A percentile compares a stretch with the other conserved stretches of the same genome.
Evolutionary conservation across 2,113 vertebrate genomes (phyloP).

Genomic region (Tachycineta bicolor): DNA sequence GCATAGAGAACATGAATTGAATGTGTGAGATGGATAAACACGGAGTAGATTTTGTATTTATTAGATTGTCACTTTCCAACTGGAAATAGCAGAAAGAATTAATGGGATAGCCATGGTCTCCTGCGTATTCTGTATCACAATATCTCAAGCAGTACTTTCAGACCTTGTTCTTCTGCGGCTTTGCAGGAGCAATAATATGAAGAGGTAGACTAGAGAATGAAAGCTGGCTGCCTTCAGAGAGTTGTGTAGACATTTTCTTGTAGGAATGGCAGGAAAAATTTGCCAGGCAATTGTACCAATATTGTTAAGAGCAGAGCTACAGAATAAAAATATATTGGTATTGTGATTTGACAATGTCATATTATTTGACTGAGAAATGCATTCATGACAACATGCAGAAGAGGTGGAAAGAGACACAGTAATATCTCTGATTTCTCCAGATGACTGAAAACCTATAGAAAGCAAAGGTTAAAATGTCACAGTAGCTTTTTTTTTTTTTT

Average conservation of each 20-base stretch:
- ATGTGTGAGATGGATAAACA: not conserved
- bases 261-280: not conserved
- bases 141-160: not conserved
- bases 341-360: not conserved
- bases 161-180: not conserved
- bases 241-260: not conserved
- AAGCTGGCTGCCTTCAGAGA: not conserved
- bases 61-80: not conserved
- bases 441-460: not conserved
- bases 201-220: not conserved
- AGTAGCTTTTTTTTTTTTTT: not conserved
- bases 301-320: not conserved
- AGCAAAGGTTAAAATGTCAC: constrained; percentile 11
- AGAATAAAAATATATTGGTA: not conserved
- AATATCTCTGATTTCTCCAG: not conserved
- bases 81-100: not conserved
- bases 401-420: not conserved
- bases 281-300: not conserved
- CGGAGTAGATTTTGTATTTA: not conserved
- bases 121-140: rapidly evolving
- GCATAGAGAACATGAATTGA: not conserved
- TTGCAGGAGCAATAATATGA: not conserved
- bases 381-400: not conserved
- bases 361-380: not conserved
- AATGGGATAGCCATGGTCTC: not conserved